These are phyloP conservation scores for Drosophila pseudoananassae DNA, from an alignment of 1,140 invertebrate genomes.

Conservation along the genomic window DNA sequence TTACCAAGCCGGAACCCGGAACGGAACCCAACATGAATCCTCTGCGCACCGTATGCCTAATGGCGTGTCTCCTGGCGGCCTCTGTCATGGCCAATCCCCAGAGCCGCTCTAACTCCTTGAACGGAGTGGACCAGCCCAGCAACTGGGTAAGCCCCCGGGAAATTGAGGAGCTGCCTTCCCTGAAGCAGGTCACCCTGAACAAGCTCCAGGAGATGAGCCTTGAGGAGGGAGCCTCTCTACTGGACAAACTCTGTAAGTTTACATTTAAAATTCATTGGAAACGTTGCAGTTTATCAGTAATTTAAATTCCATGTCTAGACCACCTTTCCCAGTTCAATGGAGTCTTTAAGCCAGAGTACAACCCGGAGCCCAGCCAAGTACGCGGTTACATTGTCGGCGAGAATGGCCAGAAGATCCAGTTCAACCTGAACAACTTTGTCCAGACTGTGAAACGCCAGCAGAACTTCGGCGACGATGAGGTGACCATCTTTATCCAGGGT, in stretches of 20 bases:
- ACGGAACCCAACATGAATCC: constrained; percentile 13
- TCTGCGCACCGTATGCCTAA: neutral
- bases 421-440: constrained; percentile 55
- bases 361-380: neutral
- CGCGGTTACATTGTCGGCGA: constrained; percentile 2
- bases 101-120: neutral
- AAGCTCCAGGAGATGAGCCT: constrained; percentile 69
- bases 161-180: constrained; percentile 62
- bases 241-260: constrained; percentile 73
- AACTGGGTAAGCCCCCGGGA: constrained; percentile 14
- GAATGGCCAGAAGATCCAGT: constrained; percentile 28
- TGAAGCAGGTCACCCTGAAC: constrained; percentile 66
- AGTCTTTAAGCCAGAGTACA: constrained; percentile 2
- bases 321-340: constrained; percentile 3
- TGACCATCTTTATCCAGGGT: constrained; percentile 77
- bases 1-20: constrained; percentile 2
- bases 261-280: neutral
- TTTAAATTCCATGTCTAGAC: neutral
- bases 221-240: constrained; percentile 64
- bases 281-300: neutral
- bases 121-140: constrained; percentile 11
- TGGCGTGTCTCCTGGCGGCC: constrained; percentile 37
- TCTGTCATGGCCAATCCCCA: constrained; percentile 24
- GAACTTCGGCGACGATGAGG: constrained; percentile 75
- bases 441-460: constrained; percentile 45